Evolutionary conservation across 2,113 vertebrate genomes (phyloP), one percentile per base, ranked within the genome.

Genomic region (Aplodontia rufa): DNA sequence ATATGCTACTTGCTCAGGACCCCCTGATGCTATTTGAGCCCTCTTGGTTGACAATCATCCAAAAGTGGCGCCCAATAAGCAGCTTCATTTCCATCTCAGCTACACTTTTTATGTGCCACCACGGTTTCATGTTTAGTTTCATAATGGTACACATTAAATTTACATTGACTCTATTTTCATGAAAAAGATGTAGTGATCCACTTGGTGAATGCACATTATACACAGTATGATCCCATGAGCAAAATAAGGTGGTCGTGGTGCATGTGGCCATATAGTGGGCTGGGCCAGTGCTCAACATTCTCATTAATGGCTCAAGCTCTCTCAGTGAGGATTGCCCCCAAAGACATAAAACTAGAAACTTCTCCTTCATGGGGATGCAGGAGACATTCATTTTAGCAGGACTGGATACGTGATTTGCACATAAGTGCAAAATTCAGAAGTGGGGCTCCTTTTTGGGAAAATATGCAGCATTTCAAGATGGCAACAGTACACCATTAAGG

Each of bases 261-360:
- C 6, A 2, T 7, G 1, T 1, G 4, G 20, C 0, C 1, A 60
- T 11, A 13, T 0, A 10, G 37, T 0, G 32, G 68, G 24, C 16
- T 40, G 60, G 64, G 4, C 37, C 20, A 0, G 26, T 35, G 28
- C 20, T 10, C n/a, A 47, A n/a, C 2, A 0, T 72, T 26, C 79
- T 66, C 45, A 17, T 20, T n/a, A 17, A 51, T 1, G 32, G 37
- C 47, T 51, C 47, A 53, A 20, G n/a, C 30, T 40, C 8, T 37
- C 19, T 92, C 51, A 7, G 53, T 8, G 40, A 66, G 24, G 17
- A 26, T 7, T 69, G 35, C 51, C 60, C 28, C 49, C 37, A 47
- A 55, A 49, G 51, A 81, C 0, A 2, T 1, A 42, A 83, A 72
- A 72, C 53, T 60, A 30, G 53, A 78, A 86, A 69, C 13, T 12